These are phyloP conservation scores for Catocala sponsa DNA, from an alignment of 2,888 invertebrate genomes.

Conservation along the genomic window DNA sequence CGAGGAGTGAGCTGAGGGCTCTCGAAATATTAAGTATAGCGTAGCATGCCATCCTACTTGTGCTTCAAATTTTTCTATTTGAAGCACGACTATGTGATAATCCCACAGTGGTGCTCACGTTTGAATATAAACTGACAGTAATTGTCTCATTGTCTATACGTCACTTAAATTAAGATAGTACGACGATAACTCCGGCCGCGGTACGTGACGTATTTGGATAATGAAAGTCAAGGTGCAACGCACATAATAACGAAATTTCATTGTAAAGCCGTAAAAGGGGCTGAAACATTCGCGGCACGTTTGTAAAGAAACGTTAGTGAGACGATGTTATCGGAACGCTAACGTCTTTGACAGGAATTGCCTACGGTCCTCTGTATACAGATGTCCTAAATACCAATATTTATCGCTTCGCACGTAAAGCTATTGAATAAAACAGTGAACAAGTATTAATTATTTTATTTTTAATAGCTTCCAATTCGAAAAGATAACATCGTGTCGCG, in stretches of 20 bases:
- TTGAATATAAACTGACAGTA: constrained; percentile 47
- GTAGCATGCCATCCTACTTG: constrained; percentile 32
- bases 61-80: constrained; percentile 29
- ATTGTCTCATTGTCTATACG: constrained; percentile 61
- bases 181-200: constrained; percentile 40
- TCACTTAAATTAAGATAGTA: constrained; percentile 55
- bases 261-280: constrained; percentile 30
- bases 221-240: constrained; percentile 54
- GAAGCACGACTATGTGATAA: constrained; percentile 49
- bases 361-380: constrained; percentile 3
- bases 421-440: too few relatives aligned
- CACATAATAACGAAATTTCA: constrained; percentile 41
- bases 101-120: constrained; percentile 50
- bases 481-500: too few relatives aligned
- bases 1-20: constrained; percentile 19
- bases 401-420: constrained; percentile 4
- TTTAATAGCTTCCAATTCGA: too few relatives aligned
- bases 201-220: constrained; percentile 63
- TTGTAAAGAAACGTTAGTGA: constrained; percentile 31
- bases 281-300: constrained; percentile 40
- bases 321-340: constrained; percentile 22
- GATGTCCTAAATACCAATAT: constrained; percentile 8
- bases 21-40: constrained; percentile 38
- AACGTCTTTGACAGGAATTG: constrained; percentile 18
- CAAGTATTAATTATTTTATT: too few relatives aligned